phyloP scores from a whole-genome alignment of 2,113 vertebrate species.

The Notothenia coriiceps region DNA sequence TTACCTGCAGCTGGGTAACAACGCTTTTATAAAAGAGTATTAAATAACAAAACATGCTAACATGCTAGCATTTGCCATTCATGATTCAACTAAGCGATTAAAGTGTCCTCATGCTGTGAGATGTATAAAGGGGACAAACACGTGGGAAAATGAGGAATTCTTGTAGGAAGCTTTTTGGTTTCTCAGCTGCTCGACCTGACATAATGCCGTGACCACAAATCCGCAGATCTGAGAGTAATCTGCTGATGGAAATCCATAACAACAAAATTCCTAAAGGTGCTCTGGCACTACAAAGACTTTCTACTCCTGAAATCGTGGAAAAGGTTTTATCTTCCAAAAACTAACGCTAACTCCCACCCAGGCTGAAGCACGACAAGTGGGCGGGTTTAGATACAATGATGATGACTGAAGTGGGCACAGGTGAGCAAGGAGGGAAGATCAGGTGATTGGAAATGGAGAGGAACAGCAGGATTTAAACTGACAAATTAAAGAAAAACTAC shows the following conservation, averaged over 20 bases:
- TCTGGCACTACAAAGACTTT: background rate
- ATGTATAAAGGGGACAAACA: background rate
- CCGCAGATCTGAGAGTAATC: constrained; percentile 15
- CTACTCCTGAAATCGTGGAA: background rate
- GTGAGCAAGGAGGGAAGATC: background rate
- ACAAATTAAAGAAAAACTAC: background rate
- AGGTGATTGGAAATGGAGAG: constrained; percentile 6
- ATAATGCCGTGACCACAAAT: constrained; percentile 20
- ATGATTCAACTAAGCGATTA: background rate
- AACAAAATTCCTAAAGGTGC: constrained; percentile 17
- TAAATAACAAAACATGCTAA: background rate
- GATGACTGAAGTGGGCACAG: background rate
- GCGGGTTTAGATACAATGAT: background rate
- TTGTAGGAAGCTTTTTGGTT: background rate
- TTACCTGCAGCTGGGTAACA: no score
- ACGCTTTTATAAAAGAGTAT: background rate
- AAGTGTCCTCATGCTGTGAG: background rate
- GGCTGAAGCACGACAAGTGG: background rate
- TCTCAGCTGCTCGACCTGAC: constrained; percentile 6
- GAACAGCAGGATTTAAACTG: background rate
- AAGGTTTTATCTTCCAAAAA: background rate
- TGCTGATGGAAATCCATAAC: constrained; percentile 11
- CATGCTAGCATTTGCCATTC: background rate
- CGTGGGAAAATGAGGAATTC: background rate
- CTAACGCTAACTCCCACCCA: background rate